A percentile compares a stretch with the other conserved stretches of the same genome.
Conservation (phyloP, 2,797 vertebrate species). For the Semaprochilodus insignis region DNA sequence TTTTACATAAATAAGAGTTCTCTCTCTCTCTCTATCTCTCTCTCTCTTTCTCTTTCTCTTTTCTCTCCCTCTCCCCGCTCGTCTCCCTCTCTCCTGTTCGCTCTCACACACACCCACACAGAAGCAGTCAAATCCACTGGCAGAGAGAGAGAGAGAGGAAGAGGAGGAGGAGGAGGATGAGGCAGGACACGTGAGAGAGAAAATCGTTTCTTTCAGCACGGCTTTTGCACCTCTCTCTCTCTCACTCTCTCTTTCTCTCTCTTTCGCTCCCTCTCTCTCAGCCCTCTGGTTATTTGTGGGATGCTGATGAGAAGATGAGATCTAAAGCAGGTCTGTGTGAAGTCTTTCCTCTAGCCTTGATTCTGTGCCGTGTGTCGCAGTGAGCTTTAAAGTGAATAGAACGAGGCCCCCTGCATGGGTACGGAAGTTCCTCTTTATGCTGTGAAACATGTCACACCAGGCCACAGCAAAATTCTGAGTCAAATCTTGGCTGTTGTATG, state of each 20-base stretch:
- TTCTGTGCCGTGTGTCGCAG: constrained; percentile 32
- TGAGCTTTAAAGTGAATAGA: constrained; percentile 21
- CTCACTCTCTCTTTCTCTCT: constrained; percentile 17
- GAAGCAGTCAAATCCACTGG: constrained; percentile 59
- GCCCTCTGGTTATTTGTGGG: constrained; percentile 50
- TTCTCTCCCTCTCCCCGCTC: constrained; percentile 22
- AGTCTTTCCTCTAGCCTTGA: constrained; percentile 41
- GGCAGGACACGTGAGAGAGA: constrained; percentile 61
- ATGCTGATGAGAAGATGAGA: constrained; percentile 51
- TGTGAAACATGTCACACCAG: background rate
- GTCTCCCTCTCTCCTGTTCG: constrained; percentile 43
- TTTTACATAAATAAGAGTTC: constrained; percentile 57
- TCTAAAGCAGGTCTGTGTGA: constrained; percentile 51
- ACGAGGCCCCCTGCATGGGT: background rate
- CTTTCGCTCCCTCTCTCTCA: constrained; percentile 16
- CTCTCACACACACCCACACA: constrained; percentile 64
- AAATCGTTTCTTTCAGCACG: constrained; percentile 58
- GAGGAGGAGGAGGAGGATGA: constrained; percentile 45
- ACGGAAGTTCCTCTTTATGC: background rate
- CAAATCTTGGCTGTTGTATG: background rate
- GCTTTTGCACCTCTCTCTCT: constrained; percentile 47
- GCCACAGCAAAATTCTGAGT: constrained; percentile 6
- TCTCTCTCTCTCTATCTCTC: constrained; percentile 20
- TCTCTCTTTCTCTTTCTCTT: background rate
- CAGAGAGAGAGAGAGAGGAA: constrained; percentile 31